Evolutionary conservation across 1,140 invertebrate genomes (phyloP).

Genomic region (Drosophila gunungcola): DNA sequence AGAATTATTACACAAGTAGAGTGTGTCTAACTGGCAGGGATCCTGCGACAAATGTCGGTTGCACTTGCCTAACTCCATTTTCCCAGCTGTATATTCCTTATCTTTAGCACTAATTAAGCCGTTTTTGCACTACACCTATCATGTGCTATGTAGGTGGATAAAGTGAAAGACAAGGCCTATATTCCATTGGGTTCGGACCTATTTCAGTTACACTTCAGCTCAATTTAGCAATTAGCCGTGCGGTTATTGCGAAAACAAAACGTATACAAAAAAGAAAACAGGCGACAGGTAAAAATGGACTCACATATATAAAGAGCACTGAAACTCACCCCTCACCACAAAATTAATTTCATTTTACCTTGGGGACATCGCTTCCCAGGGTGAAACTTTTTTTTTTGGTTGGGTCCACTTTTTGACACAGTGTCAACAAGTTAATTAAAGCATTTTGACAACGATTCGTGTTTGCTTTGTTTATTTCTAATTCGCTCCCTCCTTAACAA

Average conservation of each 20-base stretch:
- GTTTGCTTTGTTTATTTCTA: conserved; percentile 24
- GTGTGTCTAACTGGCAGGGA: conserved; percentile 26
- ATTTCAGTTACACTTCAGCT: conserved; percentile 41
- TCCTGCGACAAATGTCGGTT: conserved; percentile 24
- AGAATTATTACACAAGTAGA: conserved; percentile 19
- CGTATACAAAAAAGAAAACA: conserved; percentile 38
- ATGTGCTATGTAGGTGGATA: conserved; percentile 9
- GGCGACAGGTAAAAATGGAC: conserved; percentile 54
- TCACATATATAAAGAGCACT: conserved; percentile 9
- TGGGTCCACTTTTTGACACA: conserved; percentile 39
- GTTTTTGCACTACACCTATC: conserved; percentile 49
- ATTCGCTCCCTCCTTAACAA: neutral
- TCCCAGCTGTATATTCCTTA: conserved; percentile 8
- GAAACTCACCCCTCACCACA: conserved; percentile 7
- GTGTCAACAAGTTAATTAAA: conserved; percentile 82
- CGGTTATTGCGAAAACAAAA: conserved; percentile 40
- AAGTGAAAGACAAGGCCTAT: neutral
- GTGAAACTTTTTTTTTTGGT: conserved; percentile 28
- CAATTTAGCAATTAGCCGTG: conserved; percentile 55
- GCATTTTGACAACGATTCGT: conserved; percentile 75
- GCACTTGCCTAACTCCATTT: conserved; percentile 14
- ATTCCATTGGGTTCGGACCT: neutral
- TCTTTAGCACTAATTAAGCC: conserved; percentile 59
- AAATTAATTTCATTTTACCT: conserved; percentile 74
- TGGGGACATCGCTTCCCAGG: conserved; percentile 35